A percentile compares a stretch with the other conserved stretches of the same genome.
These are phyloP conservation scores for Luscinia luscinia DNA, from an alignment of 2,797 vertebrate species.

Conservation along the genomic window DNA sequence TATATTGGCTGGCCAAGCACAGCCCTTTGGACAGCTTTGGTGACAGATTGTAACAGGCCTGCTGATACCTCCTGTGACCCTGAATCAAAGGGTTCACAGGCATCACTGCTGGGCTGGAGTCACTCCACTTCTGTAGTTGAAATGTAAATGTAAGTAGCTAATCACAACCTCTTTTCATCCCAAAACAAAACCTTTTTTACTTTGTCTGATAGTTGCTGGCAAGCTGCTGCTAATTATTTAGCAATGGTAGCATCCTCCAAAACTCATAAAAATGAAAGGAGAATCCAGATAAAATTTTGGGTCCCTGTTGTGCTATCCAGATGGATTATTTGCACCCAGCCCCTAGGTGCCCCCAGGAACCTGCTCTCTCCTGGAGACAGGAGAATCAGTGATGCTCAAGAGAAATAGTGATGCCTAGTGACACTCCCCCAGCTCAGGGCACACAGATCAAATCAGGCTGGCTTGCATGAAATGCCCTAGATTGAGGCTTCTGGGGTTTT, in stretches of 20 bases:
- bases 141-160: slow-evolving; percentile 4
- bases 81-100: slow-evolving; percentile 5
- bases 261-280: not conserved
- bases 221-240: not conserved
- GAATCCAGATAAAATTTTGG: not conserved
- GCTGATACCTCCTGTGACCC: not conserved
- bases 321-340: not conserved
- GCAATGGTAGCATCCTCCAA: not conserved
- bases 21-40: not conserved
- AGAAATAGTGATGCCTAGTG: not conserved
- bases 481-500: not conserved
- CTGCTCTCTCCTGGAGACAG: not conserved
- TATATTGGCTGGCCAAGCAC: not conserved
- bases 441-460: not conserved
- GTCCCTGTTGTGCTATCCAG: not conserved
- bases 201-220: not conserved
- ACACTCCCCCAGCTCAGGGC: not conserved
- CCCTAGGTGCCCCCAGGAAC: not conserved
- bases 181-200: not conserved
- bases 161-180: slow-evolving; percentile 3
- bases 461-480: not conserved
- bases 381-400: not conserved
- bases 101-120: not conserved
- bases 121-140: not conserved
- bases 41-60: not conserved